A percentile compares a stretch with the other conserved stretches of the same genome.
Conservation (phyloP, 2,797 vertebrate species). For the Peromyscus aztecus region DNA sequence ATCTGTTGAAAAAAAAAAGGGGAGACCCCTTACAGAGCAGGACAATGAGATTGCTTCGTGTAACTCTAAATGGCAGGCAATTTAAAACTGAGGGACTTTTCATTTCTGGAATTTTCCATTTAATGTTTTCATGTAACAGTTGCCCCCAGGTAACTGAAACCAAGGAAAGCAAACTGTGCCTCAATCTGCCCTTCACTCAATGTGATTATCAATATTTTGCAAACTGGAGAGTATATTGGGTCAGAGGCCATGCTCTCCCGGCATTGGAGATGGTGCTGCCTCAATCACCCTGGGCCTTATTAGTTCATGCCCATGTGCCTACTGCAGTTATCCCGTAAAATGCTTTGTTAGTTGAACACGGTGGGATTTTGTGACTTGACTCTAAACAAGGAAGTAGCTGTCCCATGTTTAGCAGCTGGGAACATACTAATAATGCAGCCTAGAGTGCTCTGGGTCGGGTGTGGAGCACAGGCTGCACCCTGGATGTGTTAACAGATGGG, state of each 20-base stretch:
- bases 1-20: not conserved
- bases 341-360: not conserved
- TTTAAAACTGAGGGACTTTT: not conserved
- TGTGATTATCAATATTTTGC: not conserved
- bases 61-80: not conserved
- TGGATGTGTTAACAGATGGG: not conserved
- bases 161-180: not conserved
- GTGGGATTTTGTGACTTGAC: constrained; percentile 10
- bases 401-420: not conserved
- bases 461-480: not conserved
- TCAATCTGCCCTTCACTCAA: not conserved
- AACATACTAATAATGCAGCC: not conserved
- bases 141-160: not conserved
- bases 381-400: not conserved
- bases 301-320: not conserved
- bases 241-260: not conserved
- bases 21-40: too few relatives aligned
- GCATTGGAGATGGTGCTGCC: not conserved
- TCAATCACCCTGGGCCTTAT: not conserved
- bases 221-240: not conserved
- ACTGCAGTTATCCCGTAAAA: not conserved
- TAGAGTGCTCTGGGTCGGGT: not conserved
- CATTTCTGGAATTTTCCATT: not conserved
- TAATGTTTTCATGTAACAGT: not conserved
- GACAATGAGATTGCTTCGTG: not conserved